Evolutionary conservation across 2,113 vertebrate species (phyloP), one percentile per base, ranked within the genome.

Genomic region (Ia io): DNA sequence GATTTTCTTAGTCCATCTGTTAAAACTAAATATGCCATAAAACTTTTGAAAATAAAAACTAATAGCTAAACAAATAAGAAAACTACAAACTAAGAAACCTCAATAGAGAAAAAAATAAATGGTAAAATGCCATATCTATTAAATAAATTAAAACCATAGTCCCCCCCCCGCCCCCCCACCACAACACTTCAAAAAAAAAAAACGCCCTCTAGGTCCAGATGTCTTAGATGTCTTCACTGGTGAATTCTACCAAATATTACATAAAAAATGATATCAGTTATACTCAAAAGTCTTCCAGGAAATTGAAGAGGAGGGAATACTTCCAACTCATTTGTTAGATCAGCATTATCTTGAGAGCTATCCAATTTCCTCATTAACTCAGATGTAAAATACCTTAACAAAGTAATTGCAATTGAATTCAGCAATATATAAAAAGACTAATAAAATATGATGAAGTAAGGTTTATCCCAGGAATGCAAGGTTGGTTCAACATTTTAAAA

Each of bases 1-100:
- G 25, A 76, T 93, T 94, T 95, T 70, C 42, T 74, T 93, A 59
- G 49, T 84, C 70, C 32, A 59, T 71, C n/a, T 63, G 25, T 91
- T 89, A 74, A 90, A 70, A 83, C 10, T 80, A 42, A 96, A 61
- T 18, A 40, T 71, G 37, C 35, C 35, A 63, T 61, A 35, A 90
- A 79, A 5, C 1, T 1, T 9, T 87, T 87, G 37, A 84, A 92
- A 90, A 83, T 40, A 91, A 17, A 76, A 89, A 84, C 17, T 90
- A 73, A 74, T 32, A 80, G 51, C 42, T 92, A 28, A 40, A 82
- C 76, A 82, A 79, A 51, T 44, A 69, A 74, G 42, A 76, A 89
- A 88, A 80, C 67, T 37, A 69, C 23, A 35, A 82, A 86, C 17
- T 90, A 28, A 71, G 69, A 94, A 84, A 87, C 13, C 35, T 69